Evolutionary conservation across 1,140 invertebrate genomes (phyloP).

Genomic region (Phortica variegata): DNA sequence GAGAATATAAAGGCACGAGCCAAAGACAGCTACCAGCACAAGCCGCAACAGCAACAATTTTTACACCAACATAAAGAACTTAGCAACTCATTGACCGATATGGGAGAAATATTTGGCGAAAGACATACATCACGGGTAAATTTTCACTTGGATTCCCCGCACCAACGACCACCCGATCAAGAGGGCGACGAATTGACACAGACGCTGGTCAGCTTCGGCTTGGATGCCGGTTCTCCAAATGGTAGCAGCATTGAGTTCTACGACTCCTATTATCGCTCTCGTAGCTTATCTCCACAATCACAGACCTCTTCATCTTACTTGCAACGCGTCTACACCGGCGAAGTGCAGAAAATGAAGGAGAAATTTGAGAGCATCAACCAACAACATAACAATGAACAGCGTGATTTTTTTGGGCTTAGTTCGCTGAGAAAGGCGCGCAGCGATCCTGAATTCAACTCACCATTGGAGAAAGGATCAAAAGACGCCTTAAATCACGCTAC

Average conservation of each 20-base stretch:
- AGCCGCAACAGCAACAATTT: slow-evolving; percentile 2
- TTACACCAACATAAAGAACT: slow-evolving; percentile 42
- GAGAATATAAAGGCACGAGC: slow-evolving; percentile 47
- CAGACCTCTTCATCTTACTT: slow-evolving; percentile 61
- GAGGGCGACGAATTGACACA: background rate
- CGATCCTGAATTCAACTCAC: slow-evolving; percentile 69
- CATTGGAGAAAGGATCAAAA: slow-evolving; percentile 50
- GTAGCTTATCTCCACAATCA: slow-evolving; percentile 64
- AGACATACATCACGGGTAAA: slow-evolving; percentile 57
- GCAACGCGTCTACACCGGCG: slow-evolving; percentile 70
- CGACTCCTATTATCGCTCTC: slow-evolving; percentile 66
- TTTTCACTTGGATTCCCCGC: slow-evolving; percentile 53
- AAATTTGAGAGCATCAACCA: slow-evolving; percentile 70
- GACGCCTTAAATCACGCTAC: slow-evolving; percentile 59
- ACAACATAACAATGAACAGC: slow-evolving; percentile 40
- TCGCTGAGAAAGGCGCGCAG: slow-evolving; percentile 67
- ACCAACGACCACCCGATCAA: slow-evolving; percentile 36
- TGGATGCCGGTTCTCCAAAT: slow-evolving; percentile 20
- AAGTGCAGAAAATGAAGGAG: slow-evolving; percentile 71
- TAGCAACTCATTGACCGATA: slow-evolving; percentile 68
- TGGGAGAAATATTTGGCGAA: slow-evolving; percentile 79
- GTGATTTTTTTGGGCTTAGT: slow-evolving; percentile 56
- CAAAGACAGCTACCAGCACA: slow-evolving; percentile 24
- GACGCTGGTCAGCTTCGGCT: slow-evolving; percentile 35
- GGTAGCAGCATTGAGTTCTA: slow-evolving; percentile 58